Base-by-base conservation (phyloP, 2,797 vertebrate genomes). In the Lophura swinhoii region DNA sequence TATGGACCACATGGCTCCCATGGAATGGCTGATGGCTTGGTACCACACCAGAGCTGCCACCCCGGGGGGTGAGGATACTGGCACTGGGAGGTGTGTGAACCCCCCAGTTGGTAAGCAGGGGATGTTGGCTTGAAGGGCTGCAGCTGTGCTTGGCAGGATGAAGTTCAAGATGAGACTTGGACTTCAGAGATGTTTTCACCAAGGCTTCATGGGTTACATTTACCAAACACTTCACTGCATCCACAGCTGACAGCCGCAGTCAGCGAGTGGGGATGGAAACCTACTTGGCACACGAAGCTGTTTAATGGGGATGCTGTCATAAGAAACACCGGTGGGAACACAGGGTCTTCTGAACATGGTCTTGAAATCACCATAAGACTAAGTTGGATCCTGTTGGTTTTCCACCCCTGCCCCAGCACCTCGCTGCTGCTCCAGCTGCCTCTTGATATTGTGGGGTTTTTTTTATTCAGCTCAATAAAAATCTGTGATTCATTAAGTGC, bases 401-500 rank as follows among this genome's bases (percentile, higher is more conserved):
- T 80, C 68, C 63, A 48, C 18, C 66, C 74, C 76, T 59, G 63
- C 60, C 86, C 21, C 49, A 63, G 72, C 53, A 43, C 9, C 73
- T 1, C 9, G 31, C 62, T 14, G 3, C 69, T 69, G 62, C 76
- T 48, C 66, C 74, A 58, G 93, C 83, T 92, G 68, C 79, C 56
- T 86, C 41, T 14, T 74, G 37, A 81, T 68, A 93, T 46, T 73
- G 60, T 70, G 58, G 76, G 33, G 68, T 90, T 92, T 90, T 73
- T 88, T 94, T 88, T 89, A 88, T 95, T 96, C 71, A 31, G 79
- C 73, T 93, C 94, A 90, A 91, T 93, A 82, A 93, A 94, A 93
- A 91, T 91, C 92, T 95, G 95, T 55, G 85, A 93, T 91, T 97
- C 95, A 92, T 97, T 97, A 97, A 95, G 93, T 93, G 86, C 83